Evolutionary conservation across 2,888 invertebrate species (phyloP).

Genomic region (Nomada fabriciana): DNA sequence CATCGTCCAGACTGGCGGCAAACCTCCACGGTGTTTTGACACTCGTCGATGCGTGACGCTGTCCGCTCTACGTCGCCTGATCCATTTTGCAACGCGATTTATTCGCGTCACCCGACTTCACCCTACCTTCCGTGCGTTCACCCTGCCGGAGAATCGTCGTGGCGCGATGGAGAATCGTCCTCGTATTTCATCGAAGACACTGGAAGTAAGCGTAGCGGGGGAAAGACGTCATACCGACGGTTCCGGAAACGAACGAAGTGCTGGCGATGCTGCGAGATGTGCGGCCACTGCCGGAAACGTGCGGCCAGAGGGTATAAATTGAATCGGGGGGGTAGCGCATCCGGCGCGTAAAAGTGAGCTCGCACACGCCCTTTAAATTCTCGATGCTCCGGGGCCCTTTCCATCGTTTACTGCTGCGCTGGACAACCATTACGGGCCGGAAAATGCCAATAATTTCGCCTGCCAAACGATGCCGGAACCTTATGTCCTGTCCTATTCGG

Average conservation of each 20-base stretch:
- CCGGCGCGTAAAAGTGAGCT: slow-evolving; percentile 79
- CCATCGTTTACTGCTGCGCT: slow-evolving; percentile 66
- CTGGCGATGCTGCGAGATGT: slow-evolving; percentile 76
- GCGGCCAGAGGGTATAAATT: slow-evolving; percentile 79
- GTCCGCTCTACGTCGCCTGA: slow-evolving; percentile 70
- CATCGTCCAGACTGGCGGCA: slow-evolving; percentile 52
- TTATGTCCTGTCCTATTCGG: slow-evolving; percentile 4
- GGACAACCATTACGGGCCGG: slow-evolving; percentile 80
- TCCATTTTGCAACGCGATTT: slow-evolving; percentile 78
- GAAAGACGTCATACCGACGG: slow-evolving; percentile 31
- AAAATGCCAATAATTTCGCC: slow-evolving; percentile 79
- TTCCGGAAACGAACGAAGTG: slow-evolving; percentile 77
- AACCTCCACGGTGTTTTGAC: slow-evolving; percentile 72
- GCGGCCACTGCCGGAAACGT: slow-evolving; percentile 74
- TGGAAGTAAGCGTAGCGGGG: slow-evolving; percentile 8
- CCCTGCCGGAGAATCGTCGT: slow-evolving; percentile 49
- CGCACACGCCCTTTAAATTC: slow-evolving; percentile 83
- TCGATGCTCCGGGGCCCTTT: slow-evolving; percentile 57
- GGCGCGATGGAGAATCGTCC: slow-evolving; percentile 48
- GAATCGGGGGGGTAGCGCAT: slow-evolving; percentile 78
- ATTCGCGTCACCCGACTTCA: slow-evolving; percentile 61
- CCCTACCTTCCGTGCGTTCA: slow-evolving; percentile 14
- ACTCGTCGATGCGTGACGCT: slow-evolving; percentile 77
- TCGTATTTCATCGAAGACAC: slow-evolving; percentile 71
- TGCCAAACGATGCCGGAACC: slow-evolving; percentile 19